A percentile compares a stretch with the other conserved stretches of the same genome.
These are phyloP conservation scores for Nanorana parkeri DNA, from an alignment of 2,113 vertebrate genomes.

Conservation along the genomic window DNA sequence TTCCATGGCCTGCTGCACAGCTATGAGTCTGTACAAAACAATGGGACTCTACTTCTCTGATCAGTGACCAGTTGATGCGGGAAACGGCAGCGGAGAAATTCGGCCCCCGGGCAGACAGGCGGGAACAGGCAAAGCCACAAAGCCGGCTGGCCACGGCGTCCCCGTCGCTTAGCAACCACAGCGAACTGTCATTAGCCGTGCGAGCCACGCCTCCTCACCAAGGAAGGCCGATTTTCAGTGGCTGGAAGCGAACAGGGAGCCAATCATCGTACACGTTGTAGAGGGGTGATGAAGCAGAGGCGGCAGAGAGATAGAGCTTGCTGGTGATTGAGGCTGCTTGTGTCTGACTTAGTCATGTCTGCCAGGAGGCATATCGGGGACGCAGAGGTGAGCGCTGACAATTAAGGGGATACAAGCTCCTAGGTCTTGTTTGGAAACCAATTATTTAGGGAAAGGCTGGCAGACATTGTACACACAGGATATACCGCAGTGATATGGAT, in stretches of 20 bases:
- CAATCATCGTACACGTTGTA: slow-evolving; percentile 17
- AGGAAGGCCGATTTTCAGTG: background rate
- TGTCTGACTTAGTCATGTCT: slow-evolving; percentile 22
- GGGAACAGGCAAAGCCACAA: slow-evolving; percentile 2
- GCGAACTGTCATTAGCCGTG: slow-evolving; percentile 24
- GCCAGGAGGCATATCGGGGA: slow-evolving; percentile 36
- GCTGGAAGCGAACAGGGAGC: background rate
- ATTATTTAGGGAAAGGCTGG: too few species aligned
- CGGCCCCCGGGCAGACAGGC: slow-evolving; percentile 23
- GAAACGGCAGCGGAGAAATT: background rate
- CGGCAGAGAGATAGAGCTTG: background rate
- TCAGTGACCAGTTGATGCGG: background rate
- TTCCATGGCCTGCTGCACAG: too few species aligned
- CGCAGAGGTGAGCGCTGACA: slow-evolving; percentile 27
- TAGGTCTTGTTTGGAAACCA: too few species aligned
- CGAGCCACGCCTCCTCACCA: background rate
- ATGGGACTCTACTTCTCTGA: too few species aligned
- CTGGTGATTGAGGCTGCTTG: background rate
- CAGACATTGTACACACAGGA: too few species aligned
- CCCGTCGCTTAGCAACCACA: slow-evolving; percentile 39
- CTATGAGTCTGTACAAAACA: too few species aligned
- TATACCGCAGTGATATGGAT: too few species aligned
- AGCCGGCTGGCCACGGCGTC: slow-evolving; percentile 10
- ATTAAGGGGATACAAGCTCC: too few species aligned
- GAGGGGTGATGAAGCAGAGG: background rate